Base-by-base conservation (phyloP, 2,888 invertebrate genomes). In the Andrena trimmerana region DNA sequence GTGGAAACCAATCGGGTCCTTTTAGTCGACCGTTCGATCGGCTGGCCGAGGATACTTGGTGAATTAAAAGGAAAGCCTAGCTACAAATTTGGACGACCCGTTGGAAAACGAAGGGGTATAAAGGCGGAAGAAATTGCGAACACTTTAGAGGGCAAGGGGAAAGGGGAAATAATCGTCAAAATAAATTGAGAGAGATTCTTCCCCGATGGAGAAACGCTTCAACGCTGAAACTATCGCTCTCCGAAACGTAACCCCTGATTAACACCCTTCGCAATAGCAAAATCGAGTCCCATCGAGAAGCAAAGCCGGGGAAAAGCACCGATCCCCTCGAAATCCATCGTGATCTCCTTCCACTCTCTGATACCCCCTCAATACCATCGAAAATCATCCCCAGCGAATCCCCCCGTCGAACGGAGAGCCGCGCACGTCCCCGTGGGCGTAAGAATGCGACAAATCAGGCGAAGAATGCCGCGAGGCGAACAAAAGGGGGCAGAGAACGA, bases 1-100 rank as follows among this genome's bases (percentile, higher is more conserved):
- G 50, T 42, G 50, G 78, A 78, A 82, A 85, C 63, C 82, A 71
- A 69, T 85, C 82, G 81, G 65, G 65, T 71, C 24, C 70, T 69
- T 69, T 79, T 69, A 69, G 50, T 29, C 63, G 69, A 65, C 29
- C 70, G 24, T 65, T 24, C 75, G 59, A 73, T 86, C 86, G 76
- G 69, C 48, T 31, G 33, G 60, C 42, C 72, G 59, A 59, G 66
- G 69, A 63, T 72, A 48, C 78, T 27, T 71, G 79, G 52, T 54
- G 69, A 78, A 72, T 52, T 71, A 73, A 83, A 69, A 73, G 76
- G 68, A 74, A 68, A 86, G 78, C 60, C 75, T 63, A 66, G 69
- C 66, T 33, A 31, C 20, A 31, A 75, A 68, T 68, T 68, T 29
- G 29, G 42, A 13, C 20, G 27, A 16, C 0, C 31, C 0, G 42